Evolutionary conservation across 1,140 invertebrate genomes (phyloP).

Genomic region (Tetramorium simillimum): DNA sequence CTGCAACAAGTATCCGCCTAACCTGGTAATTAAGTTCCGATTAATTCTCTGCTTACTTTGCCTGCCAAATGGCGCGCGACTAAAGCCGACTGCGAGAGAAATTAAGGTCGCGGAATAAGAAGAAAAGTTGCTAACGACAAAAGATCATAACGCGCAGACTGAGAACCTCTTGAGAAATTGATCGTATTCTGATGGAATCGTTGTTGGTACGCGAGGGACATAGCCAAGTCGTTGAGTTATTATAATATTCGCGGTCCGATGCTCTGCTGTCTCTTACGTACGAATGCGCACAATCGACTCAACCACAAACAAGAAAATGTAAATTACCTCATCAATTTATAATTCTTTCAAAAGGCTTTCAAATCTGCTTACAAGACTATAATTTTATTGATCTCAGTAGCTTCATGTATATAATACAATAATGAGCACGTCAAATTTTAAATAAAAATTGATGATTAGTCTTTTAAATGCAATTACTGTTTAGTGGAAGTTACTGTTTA

Average conservation of each 20-base stretch:
- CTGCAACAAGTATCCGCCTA: constrained; percentile 82
- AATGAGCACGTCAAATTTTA: no score
- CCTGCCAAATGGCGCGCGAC: constrained; percentile 76
- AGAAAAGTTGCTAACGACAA: constrained; percentile 42
- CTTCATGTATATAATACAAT: not conserved
- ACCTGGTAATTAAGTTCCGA: constrained; percentile 81
- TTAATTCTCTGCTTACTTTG: constrained; percentile 81
- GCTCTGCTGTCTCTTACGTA: constrained; percentile 19
- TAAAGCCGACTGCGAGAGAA: constrained; percentile 62
- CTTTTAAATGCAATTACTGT: not conserved
- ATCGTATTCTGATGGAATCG: constrained; percentile 44
- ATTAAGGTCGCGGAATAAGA: constrained; percentile 63
- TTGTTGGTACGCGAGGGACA: constrained; percentile 20
- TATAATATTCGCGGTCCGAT: constrained; percentile 17
- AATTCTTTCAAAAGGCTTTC: not conserved
- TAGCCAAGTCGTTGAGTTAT: constrained; percentile 1
- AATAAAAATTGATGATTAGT: not conserved
- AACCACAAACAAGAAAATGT: not conserved
- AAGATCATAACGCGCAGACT: not conserved
- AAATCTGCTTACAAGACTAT: not conserved
- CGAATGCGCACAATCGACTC: constrained; percentile 8
- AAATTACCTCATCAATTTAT: constrained; percentile 15
- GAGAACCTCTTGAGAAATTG: constrained; percentile 40
- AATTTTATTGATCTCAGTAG: not conserved
- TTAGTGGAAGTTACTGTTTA: not conserved